Evolutionary conservation across 2,797 vertebrate species (phyloP).

Genomic region (Acomys russatus): DNA sequence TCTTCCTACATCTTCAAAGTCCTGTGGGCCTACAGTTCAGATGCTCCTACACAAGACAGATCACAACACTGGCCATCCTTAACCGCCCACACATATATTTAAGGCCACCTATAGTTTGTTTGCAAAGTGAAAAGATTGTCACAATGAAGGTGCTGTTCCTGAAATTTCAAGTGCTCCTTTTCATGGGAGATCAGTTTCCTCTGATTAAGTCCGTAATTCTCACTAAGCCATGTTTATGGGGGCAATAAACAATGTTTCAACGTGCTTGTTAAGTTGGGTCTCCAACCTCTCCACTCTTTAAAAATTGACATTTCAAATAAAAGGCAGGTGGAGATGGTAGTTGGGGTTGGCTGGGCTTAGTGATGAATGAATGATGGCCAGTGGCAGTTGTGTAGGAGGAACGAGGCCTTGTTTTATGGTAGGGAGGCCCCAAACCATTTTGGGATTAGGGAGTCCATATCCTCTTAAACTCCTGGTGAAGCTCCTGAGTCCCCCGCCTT

Average conservation of each 20-base stretch:
- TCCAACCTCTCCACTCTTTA: slow-evolving; percentile 90
- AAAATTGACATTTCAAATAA: slow-evolving; percentile 91
- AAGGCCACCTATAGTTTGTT: slow-evolving; percentile 91
- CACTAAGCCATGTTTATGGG: slow-evolving; percentile 92
- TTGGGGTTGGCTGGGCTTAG: slow-evolving; percentile 82
- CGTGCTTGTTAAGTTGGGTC: slow-evolving; percentile 91
- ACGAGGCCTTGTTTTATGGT: slow-evolving; percentile 77
- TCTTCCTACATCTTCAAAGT: slow-evolving; percentile 73
- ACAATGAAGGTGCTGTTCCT: slow-evolving; percentile 90
- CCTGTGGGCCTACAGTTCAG: slow-evolving; percentile 78
- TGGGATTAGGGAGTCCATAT: slow-evolving; percentile 61
- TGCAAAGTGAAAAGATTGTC: slow-evolving; percentile 91
- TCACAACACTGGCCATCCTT: slow-evolving; percentile 83
- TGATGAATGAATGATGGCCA: slow-evolving; percentile 87
- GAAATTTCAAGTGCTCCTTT: slow-evolving; percentile 91
- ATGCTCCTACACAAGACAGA: slow-evolving; percentile 82
- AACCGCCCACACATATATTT: slow-evolving; percentile 88
- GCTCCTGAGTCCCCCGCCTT: slow-evolving; percentile 57
- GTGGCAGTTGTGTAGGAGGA: slow-evolving; percentile 80
- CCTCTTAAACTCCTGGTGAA: slow-evolving; percentile 65
- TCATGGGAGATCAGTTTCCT: slow-evolving; percentile 90
- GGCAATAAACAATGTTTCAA: slow-evolving; percentile 91
- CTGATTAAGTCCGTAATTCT: slow-evolving; percentile 92
- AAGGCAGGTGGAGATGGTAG: slow-evolving; percentile 90
- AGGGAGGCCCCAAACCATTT: slow-evolving; percentile 69